Conservation (phyloP, 2,888 invertebrate species). For the Patella ulyssiponensis region DNA sequence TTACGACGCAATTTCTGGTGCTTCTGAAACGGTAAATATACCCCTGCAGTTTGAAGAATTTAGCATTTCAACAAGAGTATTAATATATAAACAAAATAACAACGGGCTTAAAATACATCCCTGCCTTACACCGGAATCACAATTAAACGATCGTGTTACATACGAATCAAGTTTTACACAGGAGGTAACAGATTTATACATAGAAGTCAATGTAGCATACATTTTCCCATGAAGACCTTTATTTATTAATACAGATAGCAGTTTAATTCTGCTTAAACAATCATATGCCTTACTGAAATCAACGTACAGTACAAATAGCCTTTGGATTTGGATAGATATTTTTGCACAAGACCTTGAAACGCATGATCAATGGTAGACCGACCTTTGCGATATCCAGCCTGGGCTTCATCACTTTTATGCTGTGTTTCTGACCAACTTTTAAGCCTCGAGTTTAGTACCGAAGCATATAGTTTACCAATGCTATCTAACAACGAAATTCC, state of each 20-base stretch:
- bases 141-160: too few relatives aligned
- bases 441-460: conserved; percentile 23
- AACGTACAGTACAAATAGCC: conserved; percentile 23
- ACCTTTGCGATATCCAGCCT: conserved; percentile 24
- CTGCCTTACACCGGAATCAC: too few relatives aligned
- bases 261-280: conserved; percentile 25
- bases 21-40: too few relatives aligned
- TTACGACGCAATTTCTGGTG: too few relatives aligned
- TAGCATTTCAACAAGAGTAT: too few relatives aligned
- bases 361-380: neutral
- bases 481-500: neutral
- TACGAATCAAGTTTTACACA: too few relatives aligned
- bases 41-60: too few relatives aligned
- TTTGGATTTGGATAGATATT: neutral
- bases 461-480: conserved; percentile 13
- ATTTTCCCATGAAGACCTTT: conserved; percentile 29
- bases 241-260: conserved; percentile 25
- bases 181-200: too few relatives aligned
- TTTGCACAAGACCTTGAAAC: neutral
- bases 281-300: conserved; percentile 29
- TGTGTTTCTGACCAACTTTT: conserved; percentile 25
- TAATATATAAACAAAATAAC: too few relatives aligned
- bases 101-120: too few relatives aligned
- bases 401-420: conserved; percentile 22
- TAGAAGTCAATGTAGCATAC: too few relatives aligned